Evolutionary conservation across 1,140 invertebrate genomes (phyloP).

Genomic region (Agrilus planipennis): DNA sequence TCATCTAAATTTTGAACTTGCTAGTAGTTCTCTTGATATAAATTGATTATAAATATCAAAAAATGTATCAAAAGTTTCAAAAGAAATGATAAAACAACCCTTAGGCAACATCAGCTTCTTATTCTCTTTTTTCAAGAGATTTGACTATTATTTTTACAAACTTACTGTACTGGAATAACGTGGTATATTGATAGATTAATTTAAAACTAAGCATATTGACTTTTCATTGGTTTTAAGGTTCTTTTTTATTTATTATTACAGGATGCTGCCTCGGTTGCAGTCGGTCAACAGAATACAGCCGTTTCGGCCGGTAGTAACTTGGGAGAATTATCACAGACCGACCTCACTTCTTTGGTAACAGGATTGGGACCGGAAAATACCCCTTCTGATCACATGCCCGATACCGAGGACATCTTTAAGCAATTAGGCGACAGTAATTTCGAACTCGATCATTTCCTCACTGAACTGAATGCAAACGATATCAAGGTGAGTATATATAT

Average conservation of each 20-base stretch:
- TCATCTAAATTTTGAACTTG: too few species aligned
- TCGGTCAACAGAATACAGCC: slow-evolving; percentile 28
- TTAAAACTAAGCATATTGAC: too few species aligned
- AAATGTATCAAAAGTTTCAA: too few species aligned
- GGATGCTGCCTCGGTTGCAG: slow-evolving; percentile 34
- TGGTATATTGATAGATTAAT: too few species aligned
- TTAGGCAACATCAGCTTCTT: too few species aligned
- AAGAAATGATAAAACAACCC: too few species aligned
- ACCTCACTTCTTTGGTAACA: slow-evolving; percentile 50
- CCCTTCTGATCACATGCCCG: slow-evolving; percentile 40
- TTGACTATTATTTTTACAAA: too few species aligned
- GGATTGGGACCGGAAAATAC: slow-evolving; percentile 35
- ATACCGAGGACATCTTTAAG: slow-evolving; percentile 59
- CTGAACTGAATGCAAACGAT: slow-evolving; percentile 38
- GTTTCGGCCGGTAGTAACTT: slow-evolving; percentile 26
- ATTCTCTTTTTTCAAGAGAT: too few species aligned
- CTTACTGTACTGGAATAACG: too few species aligned
- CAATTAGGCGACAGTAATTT: slow-evolving; percentile 54
- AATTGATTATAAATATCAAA: too few species aligned
- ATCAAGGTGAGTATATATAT: slow-evolving; percentile 38
- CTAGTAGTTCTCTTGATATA: too few species aligned
- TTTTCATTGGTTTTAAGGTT: slow-evolving; percentile 1
- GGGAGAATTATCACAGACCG: slow-evolving; percentile 53
- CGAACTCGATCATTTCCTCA: slow-evolving; percentile 41
- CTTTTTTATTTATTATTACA: slow-evolving; percentile 21